Conservation (phyloP, 2,797 vertebrate species). For the Pygocentrus nattereri region DNA sequence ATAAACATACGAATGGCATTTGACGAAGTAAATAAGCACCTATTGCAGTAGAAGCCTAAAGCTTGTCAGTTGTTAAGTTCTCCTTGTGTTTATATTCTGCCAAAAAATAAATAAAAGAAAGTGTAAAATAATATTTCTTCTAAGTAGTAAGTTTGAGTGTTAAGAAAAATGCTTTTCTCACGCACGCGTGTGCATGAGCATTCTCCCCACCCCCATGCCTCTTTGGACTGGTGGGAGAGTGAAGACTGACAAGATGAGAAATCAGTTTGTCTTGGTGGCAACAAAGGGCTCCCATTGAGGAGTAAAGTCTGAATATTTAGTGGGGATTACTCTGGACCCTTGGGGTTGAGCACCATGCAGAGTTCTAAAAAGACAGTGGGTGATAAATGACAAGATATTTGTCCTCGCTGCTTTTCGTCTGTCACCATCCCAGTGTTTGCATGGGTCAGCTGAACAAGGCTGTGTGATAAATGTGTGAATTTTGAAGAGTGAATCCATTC, state of each 20-base stretch:
- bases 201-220: slow-evolving; percentile 20
- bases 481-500: slow-evolving; percentile 34
- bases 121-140: background rate
- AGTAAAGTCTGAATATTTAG: slow-evolving; percentile 60
- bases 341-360: slow-evolving; percentile 49
- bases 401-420: slow-evolving; percentile 66
- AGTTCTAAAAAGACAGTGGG: slow-evolving; percentile 48
- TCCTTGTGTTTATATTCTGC: background rate
- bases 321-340: slow-evolving; percentile 57
- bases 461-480: slow-evolving; percentile 45
- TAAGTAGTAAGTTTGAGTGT: background rate
- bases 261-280: slow-evolving; percentile 35
- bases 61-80: background rate
- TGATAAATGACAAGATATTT: slow-evolving; percentile 63
- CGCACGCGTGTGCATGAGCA: background rate
- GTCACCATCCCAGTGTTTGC: slow-evolving; percentile 47
- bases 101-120: too few relatives aligned
- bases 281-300: slow-evolving; percentile 62
- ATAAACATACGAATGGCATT: background rate
- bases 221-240: slow-evolving; percentile 31
- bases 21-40: too few relatives aligned
- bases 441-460: slow-evolving; percentile 43
- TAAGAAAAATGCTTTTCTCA: background rate
- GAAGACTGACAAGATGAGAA: slow-evolving; percentile 53
- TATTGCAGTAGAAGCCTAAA: background rate